These are phyloP conservation scores for Cepaea hortensis DNA, from an alignment of 2,888 invertebrate genomes.

Conservation along the genomic window DNA sequence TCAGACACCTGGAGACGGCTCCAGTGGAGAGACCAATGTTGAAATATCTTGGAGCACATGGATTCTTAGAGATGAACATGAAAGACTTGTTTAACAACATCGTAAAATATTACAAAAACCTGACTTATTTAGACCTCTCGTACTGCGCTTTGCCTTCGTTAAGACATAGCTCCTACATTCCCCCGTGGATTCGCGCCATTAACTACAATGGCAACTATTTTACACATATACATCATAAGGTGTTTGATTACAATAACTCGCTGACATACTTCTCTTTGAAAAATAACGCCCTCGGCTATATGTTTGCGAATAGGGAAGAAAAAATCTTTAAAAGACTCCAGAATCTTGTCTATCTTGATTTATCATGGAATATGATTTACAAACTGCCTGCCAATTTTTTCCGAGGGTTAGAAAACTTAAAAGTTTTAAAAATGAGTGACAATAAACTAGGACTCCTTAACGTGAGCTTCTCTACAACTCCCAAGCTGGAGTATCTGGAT, in stretches of 20 bases:
- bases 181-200: neutral
- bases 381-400: neutral
- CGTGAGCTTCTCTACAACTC: neutral
- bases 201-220: neutral
- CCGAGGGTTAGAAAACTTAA: neutral
- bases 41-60: neutral
- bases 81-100: neutral
- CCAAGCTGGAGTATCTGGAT: neutral
- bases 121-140: neutral
- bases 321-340: neutral
- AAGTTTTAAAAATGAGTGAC: neutral
- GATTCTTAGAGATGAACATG: neutral
- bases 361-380: conserved; percentile 13
- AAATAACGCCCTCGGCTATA: neutral
- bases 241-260: conserved; percentile 4
- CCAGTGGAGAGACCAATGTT: neutral
- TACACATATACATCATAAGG: neutral
- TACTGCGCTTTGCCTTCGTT: neutral
- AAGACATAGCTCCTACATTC: neutral
- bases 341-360: neutral
- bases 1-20: too few species aligned
- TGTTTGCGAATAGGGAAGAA: neutral
- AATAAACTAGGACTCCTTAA: conserved; percentile 20
- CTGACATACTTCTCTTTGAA: neutral
- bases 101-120: neutral